Evolutionary conservation across 2,797 vertebrate genomes (phyloP).

Genomic region (Meriones psammophilus): DNA sequence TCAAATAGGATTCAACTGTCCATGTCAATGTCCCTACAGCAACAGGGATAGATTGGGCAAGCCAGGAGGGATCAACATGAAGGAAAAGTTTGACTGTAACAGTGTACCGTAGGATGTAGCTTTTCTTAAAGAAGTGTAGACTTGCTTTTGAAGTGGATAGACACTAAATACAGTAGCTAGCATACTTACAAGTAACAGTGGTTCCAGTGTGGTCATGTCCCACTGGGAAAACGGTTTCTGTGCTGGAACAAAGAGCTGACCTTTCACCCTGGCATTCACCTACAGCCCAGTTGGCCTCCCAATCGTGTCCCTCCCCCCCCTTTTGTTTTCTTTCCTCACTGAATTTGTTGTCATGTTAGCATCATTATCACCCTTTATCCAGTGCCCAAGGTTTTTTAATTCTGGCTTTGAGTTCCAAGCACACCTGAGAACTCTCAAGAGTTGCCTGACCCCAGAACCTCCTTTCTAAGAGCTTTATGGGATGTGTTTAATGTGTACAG

Average conservation of each 20-base stretch:
- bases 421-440: neutral
- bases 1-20: neutral
- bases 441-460: neutral
- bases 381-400: neutral
- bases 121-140: slow-evolving; percentile 19
- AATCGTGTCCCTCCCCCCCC: neutral
- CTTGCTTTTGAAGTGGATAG: neutral
- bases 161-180: neutral
- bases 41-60: neutral
- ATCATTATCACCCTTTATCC: neutral
- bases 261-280: neutral
- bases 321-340: neutral
- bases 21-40: neutral
- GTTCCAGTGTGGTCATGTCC: neutral
- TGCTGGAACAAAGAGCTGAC: neutral
- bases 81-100: neutral
- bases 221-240: neutral
- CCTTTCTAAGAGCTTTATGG: neutral
- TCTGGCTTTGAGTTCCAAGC: neutral
- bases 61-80: neutral
- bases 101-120: neutral
- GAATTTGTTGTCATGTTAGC: neutral
- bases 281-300: neutral
- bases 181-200: neutral
- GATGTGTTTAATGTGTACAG: neutral